Percentiles rank a stretch among this genome's conserved stretches.
phyloP scores from a whole-genome alignment of 2,797 vertebrate species.

The Molossus molossus region DNA sequence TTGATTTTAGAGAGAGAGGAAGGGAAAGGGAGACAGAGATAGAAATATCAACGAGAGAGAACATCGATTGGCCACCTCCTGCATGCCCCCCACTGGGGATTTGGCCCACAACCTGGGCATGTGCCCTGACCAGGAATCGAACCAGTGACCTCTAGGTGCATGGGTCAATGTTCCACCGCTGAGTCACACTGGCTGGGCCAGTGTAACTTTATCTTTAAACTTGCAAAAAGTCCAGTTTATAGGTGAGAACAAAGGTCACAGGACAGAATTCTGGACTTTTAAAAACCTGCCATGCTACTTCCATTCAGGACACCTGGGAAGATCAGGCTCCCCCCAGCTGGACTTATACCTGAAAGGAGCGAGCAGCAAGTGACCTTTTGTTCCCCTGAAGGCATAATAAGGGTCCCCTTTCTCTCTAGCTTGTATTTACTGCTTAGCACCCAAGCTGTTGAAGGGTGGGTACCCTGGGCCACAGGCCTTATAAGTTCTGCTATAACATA shows the following conservation, averaged over 20 bases:
- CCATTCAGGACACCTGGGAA: background rate
- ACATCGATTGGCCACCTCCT: too few relatives aligned
- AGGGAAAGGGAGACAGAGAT: too few relatives aligned
- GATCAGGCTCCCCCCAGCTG: background rate
- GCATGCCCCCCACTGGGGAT: too few relatives aligned
- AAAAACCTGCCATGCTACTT: background rate
- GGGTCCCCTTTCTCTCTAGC: background rate
- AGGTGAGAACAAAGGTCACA: background rate
- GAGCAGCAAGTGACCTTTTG: background rate
- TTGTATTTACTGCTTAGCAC: background rate
- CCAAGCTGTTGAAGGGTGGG: background rate
- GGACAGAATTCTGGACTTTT: background rate
- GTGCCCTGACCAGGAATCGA: too few relatives aligned
- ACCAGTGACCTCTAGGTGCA: too few relatives aligned
- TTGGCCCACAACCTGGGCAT: too few relatives aligned
- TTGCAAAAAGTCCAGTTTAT: background rate
- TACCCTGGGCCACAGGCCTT: too few relatives aligned
- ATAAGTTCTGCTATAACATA: background rate
- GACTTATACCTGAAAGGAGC: background rate
- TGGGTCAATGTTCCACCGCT: too few relatives aligned
- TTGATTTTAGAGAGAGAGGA: too few relatives aligned
- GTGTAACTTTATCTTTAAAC: background rate
- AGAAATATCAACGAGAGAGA: too few relatives aligned
- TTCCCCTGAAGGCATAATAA: background rate
- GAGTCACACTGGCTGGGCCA: too few relatives aligned